Percentiles rank a stretch among this genome's conserved stretches.
Evolutionary conservation across 2,888 invertebrate species (phyloP).

Genomic region (Dusona sp.): DNA sequence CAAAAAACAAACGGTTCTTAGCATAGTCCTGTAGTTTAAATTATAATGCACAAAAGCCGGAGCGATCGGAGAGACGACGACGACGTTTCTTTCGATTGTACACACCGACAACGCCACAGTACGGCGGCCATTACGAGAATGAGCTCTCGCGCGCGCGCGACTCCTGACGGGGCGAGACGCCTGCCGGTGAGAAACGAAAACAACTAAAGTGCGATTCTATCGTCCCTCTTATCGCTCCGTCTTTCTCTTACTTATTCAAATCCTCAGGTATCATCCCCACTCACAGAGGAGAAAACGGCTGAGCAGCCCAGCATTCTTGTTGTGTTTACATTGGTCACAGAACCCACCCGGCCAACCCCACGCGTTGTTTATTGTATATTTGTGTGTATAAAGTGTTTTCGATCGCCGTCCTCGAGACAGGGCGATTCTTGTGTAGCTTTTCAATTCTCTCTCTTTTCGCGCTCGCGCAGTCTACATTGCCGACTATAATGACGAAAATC

Average conservation of each 20-base stretch:
- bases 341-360: not conserved
- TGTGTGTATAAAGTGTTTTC: not conserved
- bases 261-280: not conserved
- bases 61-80: slow-evolving; percentile 26
- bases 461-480: slow-evolving; percentile 5
- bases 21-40: not conserved
- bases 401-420: not conserved
- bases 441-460: not conserved
- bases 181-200: slow-evolving; percentile 60
- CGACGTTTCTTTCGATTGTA: slow-evolving; percentile 38
- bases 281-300: not conserved
- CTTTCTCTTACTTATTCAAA: slow-evolving; percentile 2
- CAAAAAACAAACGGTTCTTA: slow-evolving; percentile 5
- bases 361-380: not conserved
- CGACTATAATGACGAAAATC: not conserved
- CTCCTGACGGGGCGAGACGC: slow-evolving; percentile 63
- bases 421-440: not conserved
- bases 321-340: not conserved
- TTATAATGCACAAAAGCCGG: slow-evolving; percentile 22
- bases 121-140: slow-evolving; percentile 83
- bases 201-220: slow-evolving; percentile 51
- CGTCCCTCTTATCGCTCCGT: not conserved
- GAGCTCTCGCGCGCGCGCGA: slow-evolving; percentile 72
- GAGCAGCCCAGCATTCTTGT: not conserved
- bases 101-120: slow-evolving; percentile 81